Evolutionary conservation across 1,140 invertebrate genomes (phyloP), one percentile per base, ranked within the genome.

Genomic region (Zaprionus vittiger): DNA sequence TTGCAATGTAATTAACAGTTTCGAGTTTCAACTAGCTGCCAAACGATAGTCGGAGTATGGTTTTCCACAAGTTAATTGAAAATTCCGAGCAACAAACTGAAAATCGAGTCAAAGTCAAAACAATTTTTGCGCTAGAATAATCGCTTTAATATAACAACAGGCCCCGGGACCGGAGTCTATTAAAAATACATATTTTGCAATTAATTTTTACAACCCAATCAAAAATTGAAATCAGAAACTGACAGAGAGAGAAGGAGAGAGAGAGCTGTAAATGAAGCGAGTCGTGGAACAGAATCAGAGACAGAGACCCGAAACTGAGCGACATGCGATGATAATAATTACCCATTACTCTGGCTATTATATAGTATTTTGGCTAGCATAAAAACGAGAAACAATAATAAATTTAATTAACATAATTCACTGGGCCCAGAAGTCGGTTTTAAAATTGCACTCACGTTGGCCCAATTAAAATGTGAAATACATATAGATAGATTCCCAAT

Each of bases 171-270:
- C 28, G 34, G 37, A 60, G 28, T 69, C 65, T 63, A 74, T 74
- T 74, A 74, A 74, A 74, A 69, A 47, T 61, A 74, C 72, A 69
- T 70, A 71, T 65, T 71, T 76, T 55, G 73, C 69, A 76, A 71
- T 76, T 76, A 59, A 76, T 41, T 76, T 65, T 76, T 65, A 65
- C 73, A 72, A 22, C 24, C 34, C 66, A 69, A 71, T 73, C 47
- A 67, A 61, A 54, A 60, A 41, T 44, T 73, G 34, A 67, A 73
- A 67, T 67, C 71, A 60, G 64, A 34, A 22, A 64, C 31, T 20
- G n/a, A 14, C 2, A 7, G 14, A 20, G 44, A 14, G 56, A 11
- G 17, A 49, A 15, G 47, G 15, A 20, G 26, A 28, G 4, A 15
- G 4, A n/a, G 15, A 73, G 70, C 55, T 66, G 70, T 59, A 66